Percentiles rank a stretch among this genome's conserved stretches.
phyloP scores from a whole-genome alignment of 2,797 vertebrate genomes.

The Acanthopagrus latus region DNA sequence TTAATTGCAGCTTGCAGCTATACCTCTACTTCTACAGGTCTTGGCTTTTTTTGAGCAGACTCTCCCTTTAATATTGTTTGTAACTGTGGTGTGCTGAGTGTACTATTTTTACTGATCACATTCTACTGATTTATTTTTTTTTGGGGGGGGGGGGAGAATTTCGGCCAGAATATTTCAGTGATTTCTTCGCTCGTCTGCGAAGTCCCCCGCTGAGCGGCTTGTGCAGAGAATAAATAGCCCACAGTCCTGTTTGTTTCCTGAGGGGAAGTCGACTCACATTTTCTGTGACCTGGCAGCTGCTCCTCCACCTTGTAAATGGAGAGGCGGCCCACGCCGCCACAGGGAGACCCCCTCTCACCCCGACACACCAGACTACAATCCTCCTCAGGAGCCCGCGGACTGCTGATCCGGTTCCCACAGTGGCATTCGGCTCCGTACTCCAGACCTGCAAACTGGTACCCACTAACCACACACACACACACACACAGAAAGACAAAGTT shows the following conservation, averaged over 20 bases:
- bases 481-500: conserved; percentile 27
- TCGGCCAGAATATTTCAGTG: background rate
- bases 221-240: conserved; percentile 24
- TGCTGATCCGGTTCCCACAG: conserved; percentile 92
- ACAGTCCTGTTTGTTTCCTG: conserved; percentile 2
- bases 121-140: background rate
- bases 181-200: background rate
- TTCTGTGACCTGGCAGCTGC: conserved; percentile 82
- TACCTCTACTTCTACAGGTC: background rate
- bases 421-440: conserved; percentile 96
- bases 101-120: background rate
- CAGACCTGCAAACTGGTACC: conserved; percentile 93
- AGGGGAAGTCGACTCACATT: conserved; percentile 86
- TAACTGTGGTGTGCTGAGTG: background rate
- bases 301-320: conserved; percentile 93
- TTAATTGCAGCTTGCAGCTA: no score
- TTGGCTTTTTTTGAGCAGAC: background rate
- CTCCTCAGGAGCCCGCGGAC: conserved; percentile 79
- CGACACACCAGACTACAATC: conserved; percentile 94
- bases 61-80: no score
- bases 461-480: conserved; percentile 80
- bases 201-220: background rate
- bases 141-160: background rate
- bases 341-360: conserved; percentile 90
- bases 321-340: conserved; percentile 92